Percentiles rank a stretch among this genome's conserved stretches.
Conservation (phyloP, 2,888 invertebrate species). For the Pseudococcus longispinus region DNA sequence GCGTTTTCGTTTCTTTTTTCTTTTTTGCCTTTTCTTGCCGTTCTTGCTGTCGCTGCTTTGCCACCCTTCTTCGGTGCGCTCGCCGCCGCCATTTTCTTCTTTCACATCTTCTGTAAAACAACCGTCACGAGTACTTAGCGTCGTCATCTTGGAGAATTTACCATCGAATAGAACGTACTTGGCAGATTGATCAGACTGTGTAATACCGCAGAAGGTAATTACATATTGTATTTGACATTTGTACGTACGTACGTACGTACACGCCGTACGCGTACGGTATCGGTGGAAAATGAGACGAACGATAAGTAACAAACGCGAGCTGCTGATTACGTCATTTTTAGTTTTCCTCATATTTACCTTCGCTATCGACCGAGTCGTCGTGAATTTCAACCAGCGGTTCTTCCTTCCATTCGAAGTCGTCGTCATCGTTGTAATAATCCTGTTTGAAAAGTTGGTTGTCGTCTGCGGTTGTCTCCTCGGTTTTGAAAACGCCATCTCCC, state of each 20-base stretch:
- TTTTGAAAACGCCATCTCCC: not conserved
- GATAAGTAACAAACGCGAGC: no score
- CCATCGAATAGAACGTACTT: no score
- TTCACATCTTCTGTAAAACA: not conserved
- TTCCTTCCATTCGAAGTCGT: conserved; percentile 59
- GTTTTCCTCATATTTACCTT: not conserved
- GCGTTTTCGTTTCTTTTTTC: conserved; percentile 54
- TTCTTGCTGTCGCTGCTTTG: conserved; percentile 55
- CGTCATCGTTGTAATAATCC: conserved; percentile 55
- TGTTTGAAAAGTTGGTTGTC: conserved; percentile 19
- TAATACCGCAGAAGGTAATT: no score
- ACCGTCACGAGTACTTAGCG: not conserved
- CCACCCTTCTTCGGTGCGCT: conserved; percentile 49
- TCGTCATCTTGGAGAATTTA: no score
- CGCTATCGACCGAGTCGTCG: conserved; percentile 44
- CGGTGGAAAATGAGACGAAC: no score
- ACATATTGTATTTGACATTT: no score
- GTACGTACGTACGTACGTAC: no score
- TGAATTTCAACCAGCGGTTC: conserved; percentile 38
- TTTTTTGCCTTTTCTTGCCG: conserved; percentile 54
- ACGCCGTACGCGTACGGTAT: no score
- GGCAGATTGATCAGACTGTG: no score
- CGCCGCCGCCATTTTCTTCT: conserved; percentile 32
- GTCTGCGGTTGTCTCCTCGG: conserved; percentile 4
- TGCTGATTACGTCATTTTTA: no score